Evolutionary conservation across 2,797 vertebrate species (phyloP), one percentile per base, ranked within the genome.

Genomic region (Kryptolebias ocellatus): DNA sequence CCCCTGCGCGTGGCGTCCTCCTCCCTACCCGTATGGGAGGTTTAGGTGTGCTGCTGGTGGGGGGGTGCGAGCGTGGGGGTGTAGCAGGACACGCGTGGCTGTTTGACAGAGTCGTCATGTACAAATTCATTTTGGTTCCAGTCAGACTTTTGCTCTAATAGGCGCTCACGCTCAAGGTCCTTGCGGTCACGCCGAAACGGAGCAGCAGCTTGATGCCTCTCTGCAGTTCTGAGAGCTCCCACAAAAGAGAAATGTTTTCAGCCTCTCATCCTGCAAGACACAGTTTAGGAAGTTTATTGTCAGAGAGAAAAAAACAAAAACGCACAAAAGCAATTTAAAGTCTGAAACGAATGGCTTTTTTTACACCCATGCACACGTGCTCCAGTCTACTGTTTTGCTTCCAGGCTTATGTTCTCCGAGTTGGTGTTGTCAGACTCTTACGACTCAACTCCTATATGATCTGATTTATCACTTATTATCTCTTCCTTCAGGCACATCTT

Each of bases 51-150:
- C 37, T 53, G 68, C 53, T 52, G 67, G 69, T 59, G 60, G 71
- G 74, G 65, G 72, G 71, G 20, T 1, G n/a, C n/a, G n/a, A n/a
- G n/a, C n/a, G n/a, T n/a, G 71, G 74, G 65, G 72, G 71, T 70
- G 79, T 56, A 37, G 58, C 49, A 37, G 70, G 78, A 76, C 67
- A 76, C 80, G 72, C 76, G 68, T 64, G 59, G 77, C 76, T 85
- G 72, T 87, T 89, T 90, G 90, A 92, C 90, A 90, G 84, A 87
- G 77, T 83, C 79, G 62, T 92, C 83, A 85, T 90, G 86, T 90
- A 87, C 87, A 90, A 87, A 92, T 88, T 92, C 78, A 85, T 89
- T 92, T 90, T 87, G 68, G 81, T 87, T 84, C 88, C 76, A 78
- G 78, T 55, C 74, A 78, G 81, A 88, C 86, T 82, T 90, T 84